Percentiles rank a stretch among this genome's conserved stretches.
Conservation (phyloP, 2,888 invertebrate species). For the Drosophila affinis region DNA sequence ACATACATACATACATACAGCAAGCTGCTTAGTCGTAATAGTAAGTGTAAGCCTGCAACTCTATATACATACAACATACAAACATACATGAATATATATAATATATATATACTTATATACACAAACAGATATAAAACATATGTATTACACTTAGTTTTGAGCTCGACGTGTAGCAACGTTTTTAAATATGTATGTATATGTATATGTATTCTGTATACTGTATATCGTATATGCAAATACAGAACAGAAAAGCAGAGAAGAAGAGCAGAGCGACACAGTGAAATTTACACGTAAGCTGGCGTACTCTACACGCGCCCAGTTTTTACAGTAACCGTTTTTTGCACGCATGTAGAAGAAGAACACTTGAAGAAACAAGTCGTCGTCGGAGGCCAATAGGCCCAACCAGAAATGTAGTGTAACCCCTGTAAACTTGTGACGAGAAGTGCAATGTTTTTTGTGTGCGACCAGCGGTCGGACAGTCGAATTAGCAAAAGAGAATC, state of each 20-base stretch:
- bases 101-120: constrained; percentile 19
- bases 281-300: constrained; percentile 58
- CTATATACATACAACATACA: constrained; percentile 25
- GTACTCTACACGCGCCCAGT: constrained; percentile 63
- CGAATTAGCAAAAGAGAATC: constrained; percentile 10
- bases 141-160: constrained; percentile 47
- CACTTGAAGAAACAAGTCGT: constrained; percentile 42
- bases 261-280: constrained; percentile 47
- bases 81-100: constrained; percentile 32
- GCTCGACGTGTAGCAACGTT: constrained; percentile 51
- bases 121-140: constrained; percentile 21
- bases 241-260: constrained; percentile 11
- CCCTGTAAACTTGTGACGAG: constrained; percentile 40
- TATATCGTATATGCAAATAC: constrained; percentile 28
- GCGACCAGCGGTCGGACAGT: constrained; percentile 1
- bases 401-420: constrained; percentile 51
- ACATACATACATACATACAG: constrained; percentile 13
- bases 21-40: constrained; percentile 62
- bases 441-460: constrained; percentile 39
- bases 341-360: constrained; percentile 46
- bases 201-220: constrained; percentile 23
- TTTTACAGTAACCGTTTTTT: constrained; percentile 60
- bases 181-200: constrained; percentile 56
- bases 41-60: constrained; percentile 52
- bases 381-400: constrained; percentile 4